A percentile compares a stretch with the other conserved stretches of the same genome.
phyloP scores from a whole-genome alignment of 37 sponge, comb jelly and placozoan species.

The Axinella damicornis region DNA sequence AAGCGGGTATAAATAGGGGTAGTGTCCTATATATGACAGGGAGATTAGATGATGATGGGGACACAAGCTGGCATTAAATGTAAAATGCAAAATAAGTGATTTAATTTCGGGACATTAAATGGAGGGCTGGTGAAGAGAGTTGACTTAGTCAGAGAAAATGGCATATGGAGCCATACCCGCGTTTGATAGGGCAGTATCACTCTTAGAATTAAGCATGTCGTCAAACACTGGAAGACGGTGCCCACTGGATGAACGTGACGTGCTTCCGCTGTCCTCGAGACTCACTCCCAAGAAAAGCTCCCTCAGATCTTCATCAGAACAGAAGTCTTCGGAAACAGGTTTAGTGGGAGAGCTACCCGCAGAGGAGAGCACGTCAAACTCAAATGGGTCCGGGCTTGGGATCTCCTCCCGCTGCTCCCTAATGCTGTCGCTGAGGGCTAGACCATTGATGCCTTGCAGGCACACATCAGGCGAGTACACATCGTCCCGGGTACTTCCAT shows the following conservation, averaged over 20 bases:
- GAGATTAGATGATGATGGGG: no score
- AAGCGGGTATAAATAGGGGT: no score
- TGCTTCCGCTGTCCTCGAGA: background rate
- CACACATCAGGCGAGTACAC: no score
- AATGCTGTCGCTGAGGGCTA: background rate
- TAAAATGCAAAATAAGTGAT: no score
- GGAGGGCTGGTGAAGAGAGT: no score
- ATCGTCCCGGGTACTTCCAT: background rate
- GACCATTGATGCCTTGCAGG: no score
- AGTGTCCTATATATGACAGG: no score
- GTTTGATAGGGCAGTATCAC: constrained; percentile 25
- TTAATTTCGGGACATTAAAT: no score
- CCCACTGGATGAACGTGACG: background rate
- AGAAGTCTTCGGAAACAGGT: constrained; percentile 6
- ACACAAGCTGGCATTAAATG: no score
- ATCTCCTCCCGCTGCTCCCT: background rate
- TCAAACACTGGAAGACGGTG: constrained; percentile 68
- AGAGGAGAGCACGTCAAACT: constrained; percentile 26
- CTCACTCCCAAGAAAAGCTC: constrained; percentile 30
- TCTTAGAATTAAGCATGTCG: constrained; percentile 48
- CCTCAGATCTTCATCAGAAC: background rate
- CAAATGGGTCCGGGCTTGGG: constrained; percentile 42
- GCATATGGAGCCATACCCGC: background rate
- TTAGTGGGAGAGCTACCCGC: constrained; percentile 32
- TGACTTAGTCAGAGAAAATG: no score